A percentile compares a stretch with the other conserved stretches of the same genome.
Conservation (phyloP, 2,113 vertebrate genomes). For the Thunnus maccoyii region DNA sequence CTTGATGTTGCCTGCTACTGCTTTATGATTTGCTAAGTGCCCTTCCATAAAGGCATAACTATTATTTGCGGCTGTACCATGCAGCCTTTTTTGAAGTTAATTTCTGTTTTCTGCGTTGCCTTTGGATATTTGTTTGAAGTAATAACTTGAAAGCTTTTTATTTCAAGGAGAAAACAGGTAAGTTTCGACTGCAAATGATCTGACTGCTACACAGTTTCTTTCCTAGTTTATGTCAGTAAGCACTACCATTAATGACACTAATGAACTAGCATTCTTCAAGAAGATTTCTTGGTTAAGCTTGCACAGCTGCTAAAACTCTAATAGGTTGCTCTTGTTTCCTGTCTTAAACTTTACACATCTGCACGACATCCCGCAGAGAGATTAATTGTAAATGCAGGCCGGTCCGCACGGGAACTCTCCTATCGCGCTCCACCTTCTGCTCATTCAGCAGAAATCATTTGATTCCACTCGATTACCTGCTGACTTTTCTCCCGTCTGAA, state of each 20-base stretch:
- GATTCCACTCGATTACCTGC: slow-evolving; percentile 70
- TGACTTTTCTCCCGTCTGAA: slow-evolving; percentile 46
- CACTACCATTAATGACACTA: not conserved
- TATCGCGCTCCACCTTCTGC: slow-evolving; percentile 58
- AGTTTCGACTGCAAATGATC: slow-evolving; percentile 21
- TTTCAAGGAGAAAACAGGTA: slow-evolving; percentile 35
- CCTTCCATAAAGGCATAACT: slow-evolving; percentile 79
- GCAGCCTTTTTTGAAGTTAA: slow-evolving; percentile 63
- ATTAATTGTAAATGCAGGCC: slow-evolving; percentile 62
- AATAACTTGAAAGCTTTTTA: slow-evolving; percentile 41
- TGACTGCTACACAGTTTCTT: not conserved
- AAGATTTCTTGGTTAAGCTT: not conserved
- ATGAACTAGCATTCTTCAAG: not conserved
- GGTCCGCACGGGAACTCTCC: slow-evolving; percentile 42
- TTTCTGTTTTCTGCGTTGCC: slow-evolving; percentile 53
- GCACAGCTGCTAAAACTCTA: slow-evolving; percentile 12
- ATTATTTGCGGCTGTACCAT: slow-evolving; percentile 69
- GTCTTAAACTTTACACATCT: slow-evolving; percentile 16
- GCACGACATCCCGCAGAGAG: slow-evolving; percentile 28
- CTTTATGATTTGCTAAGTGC: slow-evolving; percentile 78
- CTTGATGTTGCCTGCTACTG: slow-evolving; percentile 65
- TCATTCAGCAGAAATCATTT: slow-evolving; percentile 70
- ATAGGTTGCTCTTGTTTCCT: not conserved
- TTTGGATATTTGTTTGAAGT: slow-evolving; percentile 34
- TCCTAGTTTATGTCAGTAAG: slow-evolving; percentile 1